phyloP scores from a whole-genome alignment of 2,797 vertebrate genomes.

The Hypotaenidia philippensis region DNA sequence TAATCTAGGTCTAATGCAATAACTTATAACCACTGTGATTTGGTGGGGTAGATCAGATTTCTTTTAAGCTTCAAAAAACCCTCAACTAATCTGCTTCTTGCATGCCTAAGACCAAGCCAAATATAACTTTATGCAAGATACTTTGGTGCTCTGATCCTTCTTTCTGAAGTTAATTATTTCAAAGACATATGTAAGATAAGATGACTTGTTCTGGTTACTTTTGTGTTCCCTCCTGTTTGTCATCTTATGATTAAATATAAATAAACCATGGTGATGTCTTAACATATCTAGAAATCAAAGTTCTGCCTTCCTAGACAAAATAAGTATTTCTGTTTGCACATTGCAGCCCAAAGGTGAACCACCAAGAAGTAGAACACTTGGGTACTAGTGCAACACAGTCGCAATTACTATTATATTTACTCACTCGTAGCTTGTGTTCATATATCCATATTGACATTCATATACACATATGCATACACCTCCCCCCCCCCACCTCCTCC shows the following conservation, averaged over 20 bases:
- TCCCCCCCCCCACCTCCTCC: neutral
- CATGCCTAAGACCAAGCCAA: neutral
- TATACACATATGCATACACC: neutral
- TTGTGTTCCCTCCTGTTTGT: neutral
- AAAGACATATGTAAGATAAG: neutral
- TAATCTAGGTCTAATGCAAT: neutral
- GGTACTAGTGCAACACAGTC: neutral
- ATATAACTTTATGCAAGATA: neutral
- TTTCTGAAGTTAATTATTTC: neutral
- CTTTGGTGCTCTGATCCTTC: neutral
- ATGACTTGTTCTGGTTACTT: neutral
- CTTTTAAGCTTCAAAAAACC: neutral
- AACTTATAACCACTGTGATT: neutral
- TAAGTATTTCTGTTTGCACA: neutral
- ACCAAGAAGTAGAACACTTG: neutral
- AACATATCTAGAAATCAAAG: neutral
- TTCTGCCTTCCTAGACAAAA: neutral
- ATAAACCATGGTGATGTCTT: neutral
- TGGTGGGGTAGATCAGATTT: neutral
- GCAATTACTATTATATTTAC: neutral
- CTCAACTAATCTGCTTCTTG: neutral
- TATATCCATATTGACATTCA: neutral
- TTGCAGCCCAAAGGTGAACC: neutral
- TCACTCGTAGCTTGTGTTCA: neutral
- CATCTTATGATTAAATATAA: neutral